A percentile compares a stretch with the other conserved stretches of the same genome.
These are phyloP conservation scores for Collichthys lucidus DNA, from an alignment of 2,113 vertebrate genomes.

Conservation along the genomic window DNA sequence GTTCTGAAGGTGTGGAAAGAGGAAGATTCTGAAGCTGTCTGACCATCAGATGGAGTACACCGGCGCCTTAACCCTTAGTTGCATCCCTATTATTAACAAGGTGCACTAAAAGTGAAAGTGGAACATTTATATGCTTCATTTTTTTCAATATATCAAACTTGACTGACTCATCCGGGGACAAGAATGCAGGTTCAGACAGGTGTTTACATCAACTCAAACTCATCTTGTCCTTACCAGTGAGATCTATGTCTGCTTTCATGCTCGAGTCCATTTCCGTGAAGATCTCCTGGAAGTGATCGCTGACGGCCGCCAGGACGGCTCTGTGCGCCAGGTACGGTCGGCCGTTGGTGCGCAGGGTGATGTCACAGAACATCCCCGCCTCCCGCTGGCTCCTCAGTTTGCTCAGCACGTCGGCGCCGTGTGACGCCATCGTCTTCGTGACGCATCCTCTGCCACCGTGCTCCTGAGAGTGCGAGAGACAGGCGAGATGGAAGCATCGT, in stretches of 20 bases:
- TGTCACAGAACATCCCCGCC: slow-evolving; percentile 87
- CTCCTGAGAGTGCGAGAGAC: slow-evolving; percentile 53
- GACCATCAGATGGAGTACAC: background rate
- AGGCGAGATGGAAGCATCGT: background rate
- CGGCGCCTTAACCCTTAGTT: background rate
- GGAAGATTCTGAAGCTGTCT: background rate
- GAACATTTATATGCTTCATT: background rate
- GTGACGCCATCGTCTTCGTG: slow-evolving; percentile 80
- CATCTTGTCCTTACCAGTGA: slow-evolving; percentile 79
- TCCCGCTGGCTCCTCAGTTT: slow-evolving; percentile 85
- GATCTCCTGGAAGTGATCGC: slow-evolving; percentile 88
- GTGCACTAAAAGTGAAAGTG: background rate
- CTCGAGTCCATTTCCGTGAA: slow-evolving; percentile 84
- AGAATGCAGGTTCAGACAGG: background rate
- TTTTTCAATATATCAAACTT: no score
- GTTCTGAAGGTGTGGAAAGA: background rate
- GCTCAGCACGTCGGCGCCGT: slow-evolving; percentile 79
- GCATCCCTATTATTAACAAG: background rate
- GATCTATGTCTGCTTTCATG: slow-evolving; percentile 81
- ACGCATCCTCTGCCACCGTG: slow-evolving; percentile 64
- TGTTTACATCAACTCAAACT: background rate
- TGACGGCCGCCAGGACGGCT: slow-evolving; percentile 86
- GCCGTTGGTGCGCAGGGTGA: slow-evolving; percentile 82
- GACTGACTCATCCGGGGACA: background rate
- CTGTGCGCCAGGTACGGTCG: slow-evolving; percentile 83